Conservation (phyloP, 1,140 invertebrate species). For the Pseudomyrmex cubaensis region DNA sequence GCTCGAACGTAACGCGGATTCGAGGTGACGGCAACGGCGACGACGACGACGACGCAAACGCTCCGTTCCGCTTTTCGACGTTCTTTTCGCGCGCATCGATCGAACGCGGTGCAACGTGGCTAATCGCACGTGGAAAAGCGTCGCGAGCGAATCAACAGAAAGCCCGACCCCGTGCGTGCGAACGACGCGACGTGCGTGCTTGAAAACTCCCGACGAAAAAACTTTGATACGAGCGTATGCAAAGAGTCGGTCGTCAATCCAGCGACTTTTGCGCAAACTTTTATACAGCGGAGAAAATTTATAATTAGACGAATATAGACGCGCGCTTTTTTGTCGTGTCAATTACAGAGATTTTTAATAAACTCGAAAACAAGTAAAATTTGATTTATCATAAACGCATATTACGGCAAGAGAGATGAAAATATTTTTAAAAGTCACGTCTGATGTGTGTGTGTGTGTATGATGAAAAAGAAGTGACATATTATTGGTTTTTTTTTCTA, state of each 20-base stretch:
- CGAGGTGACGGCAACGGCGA: not conserved
- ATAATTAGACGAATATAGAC: not conserved
- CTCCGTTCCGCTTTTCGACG: constrained; percentile 12
- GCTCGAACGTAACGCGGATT: constrained; percentile 38
- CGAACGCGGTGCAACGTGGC: not conserved
- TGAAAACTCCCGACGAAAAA: not conserved
- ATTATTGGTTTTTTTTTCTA: constrained; percentile 22
- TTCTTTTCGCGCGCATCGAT: not conserved
- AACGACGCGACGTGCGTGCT: not conserved
- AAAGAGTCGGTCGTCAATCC: not conserved
- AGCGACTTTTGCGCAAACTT: not conserved
- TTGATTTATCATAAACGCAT: not conserved
- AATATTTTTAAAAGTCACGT: constrained; percentile 21
- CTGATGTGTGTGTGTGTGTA: not conserved
- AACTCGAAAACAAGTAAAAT: not conserved
- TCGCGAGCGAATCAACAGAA: not conserved
- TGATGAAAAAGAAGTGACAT: not conserved
- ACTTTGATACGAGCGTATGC: not conserved
- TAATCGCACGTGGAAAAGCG: not conserved
- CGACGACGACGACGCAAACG: not conserved
- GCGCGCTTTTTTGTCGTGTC: not conserved
- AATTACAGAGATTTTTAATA: not conserved
- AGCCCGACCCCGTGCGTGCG: not conserved
- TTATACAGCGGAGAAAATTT: not conserved
- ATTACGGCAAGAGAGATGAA: not conserved